Percentiles rank a stretch among this genome's conserved stretches.
These are phyloP conservation scores for Tragelaphus strepsiceros DNA, from an alignment of 2,113 vertebrate species.

Conservation along the genomic window DNA sequence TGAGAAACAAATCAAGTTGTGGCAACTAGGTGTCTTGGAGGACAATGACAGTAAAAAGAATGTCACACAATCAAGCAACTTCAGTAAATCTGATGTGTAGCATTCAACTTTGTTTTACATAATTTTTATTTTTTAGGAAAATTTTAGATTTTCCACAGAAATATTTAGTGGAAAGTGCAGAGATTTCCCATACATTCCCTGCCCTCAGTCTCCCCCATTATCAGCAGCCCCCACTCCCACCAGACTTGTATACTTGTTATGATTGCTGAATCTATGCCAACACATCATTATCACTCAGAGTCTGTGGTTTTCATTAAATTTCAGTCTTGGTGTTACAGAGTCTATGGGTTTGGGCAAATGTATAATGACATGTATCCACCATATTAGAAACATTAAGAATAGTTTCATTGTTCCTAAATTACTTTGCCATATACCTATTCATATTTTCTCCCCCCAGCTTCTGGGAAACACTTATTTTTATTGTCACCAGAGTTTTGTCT, in stretches of 20 bases:
- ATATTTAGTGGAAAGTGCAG: too few species aligned
- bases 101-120: background rate
- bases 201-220: too few species aligned
- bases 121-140: background rate
- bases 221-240: accelerated
- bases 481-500: background rate
- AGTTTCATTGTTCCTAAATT: background rate
- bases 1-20: background rate
- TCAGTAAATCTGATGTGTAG: background rate
- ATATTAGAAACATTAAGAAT: background rate
- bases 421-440: background rate
- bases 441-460: accelerated
- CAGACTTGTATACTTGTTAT: accelerated
- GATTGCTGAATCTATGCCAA: accelerated
- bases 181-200: accelerated
- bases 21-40: too few species aligned
- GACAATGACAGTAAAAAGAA: background rate
- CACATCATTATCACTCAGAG: too few species aligned
- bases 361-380: accelerated
- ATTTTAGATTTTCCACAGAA: background rate
- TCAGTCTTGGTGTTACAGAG: background rate
- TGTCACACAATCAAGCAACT: background rate
- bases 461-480: background rate
- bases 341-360: background rate
- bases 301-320: accelerated